Evolutionary conservation across 2,888 invertebrate species (phyloP), one percentile per base, ranked within the genome.

Genomic region (Melangyna quadrimaculata): DNA sequence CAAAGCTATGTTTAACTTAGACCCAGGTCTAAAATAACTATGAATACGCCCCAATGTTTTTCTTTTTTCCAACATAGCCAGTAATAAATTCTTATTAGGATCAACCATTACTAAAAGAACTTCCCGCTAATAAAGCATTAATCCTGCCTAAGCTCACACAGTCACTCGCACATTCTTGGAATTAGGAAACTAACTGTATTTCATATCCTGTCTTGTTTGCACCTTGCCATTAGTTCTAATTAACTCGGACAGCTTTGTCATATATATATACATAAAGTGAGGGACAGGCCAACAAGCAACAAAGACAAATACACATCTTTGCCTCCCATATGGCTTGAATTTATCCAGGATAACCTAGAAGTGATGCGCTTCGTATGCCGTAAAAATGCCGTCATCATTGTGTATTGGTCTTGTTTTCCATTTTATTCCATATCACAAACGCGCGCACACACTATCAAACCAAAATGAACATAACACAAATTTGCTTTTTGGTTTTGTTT

Each of bases 171-270:
- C 10, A 59, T 14, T 22, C 35, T 22, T 22, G 32, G 53, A 55
- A 40, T 17, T 17, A 27, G 70, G 29, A 35, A 81, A 77, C 81
- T 77, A 81, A 81, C 81, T 81, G 81, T 80, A 78, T 86, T 80
- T 86, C 81, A 81, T 86, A 81, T 80, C 81, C 73, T 69, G 86
- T 81, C 86, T 86, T 86, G 86, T 86, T 86, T 86, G 86, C 86
- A 86, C 86, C 77, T 86, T 86, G 70, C 86, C 86, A 86, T 86
- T 81, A 78, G 73, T 86, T 86, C 86, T 81, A 86, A 86, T 81
- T 86, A 86, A 81, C 77, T 81, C 48, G 80, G 86, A 81, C 77
- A 77, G 77, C 75, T 77, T 81, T 81, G 73, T 86, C 77, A 86
- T 45, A 19, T 29, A 14, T 3, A 51, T 1, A 19, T 19, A 69